Base-by-base conservation (phyloP, 2,888 invertebrate genomes). In the Orgyia antiqua region DNA sequence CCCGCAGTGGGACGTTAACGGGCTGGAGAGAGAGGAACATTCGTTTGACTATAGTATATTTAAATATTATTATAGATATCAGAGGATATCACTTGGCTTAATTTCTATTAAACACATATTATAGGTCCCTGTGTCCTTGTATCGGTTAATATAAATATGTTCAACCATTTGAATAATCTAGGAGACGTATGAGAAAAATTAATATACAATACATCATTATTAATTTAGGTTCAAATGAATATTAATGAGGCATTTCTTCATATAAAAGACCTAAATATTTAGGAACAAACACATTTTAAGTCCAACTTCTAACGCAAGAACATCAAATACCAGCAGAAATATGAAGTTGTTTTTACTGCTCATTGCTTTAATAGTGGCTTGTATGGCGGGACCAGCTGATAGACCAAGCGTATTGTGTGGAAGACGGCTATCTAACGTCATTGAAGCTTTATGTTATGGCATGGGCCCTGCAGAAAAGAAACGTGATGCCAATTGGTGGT, bases 161-260 rank as follows among this genome's bases (percentile, higher is more conserved):
- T 29, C 17, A 24, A 17, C 13, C 29, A 24, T 9, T 6, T 3
- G 24, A 18, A 24, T 23, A 29, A 29, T 24, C 8, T 2, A 29
- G 9, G 3, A 12, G 29, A 24, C 29, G 18, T 9, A 6, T 9
- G 6, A 24, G 5, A 7, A 3, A 3, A 6, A 29, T 18, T 24
- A 1, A n/a, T 4, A 17, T 28, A n/a, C 13, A 10, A 7, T 8
- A 5, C 1, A 9, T 20, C 20, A 4, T 23, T 5, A 23, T 23
- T 10, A 10, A 10, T 23, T 23, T 23, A 2, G 10, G 10, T 20
- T 2, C n/a, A 15, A 15, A 15, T 29, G 24, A 17, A 29, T 24
- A 15, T 24, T 24, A 7, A 24, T 29, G 29, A 29, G 9, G 1
- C n/a, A 10, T 18, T 11, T 4, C n/a, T 6, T 9, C 3, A 9